Evolutionary conservation across 2,113 vertebrate species (phyloP).

Genomic region (Phylloscopus trochilus): DNA sequence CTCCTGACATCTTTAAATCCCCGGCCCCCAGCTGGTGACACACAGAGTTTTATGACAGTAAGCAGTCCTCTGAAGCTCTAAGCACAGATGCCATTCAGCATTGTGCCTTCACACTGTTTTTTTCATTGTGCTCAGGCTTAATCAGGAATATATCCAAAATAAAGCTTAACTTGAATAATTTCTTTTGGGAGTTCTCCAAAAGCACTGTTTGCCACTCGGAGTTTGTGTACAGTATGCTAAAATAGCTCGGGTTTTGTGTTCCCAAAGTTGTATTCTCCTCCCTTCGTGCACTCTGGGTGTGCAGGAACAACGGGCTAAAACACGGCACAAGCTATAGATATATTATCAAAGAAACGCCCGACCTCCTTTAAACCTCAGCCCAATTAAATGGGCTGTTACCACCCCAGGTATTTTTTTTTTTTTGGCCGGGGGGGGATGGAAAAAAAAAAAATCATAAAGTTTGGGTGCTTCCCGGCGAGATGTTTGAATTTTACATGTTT

Average conservation of each 20-base stretch:
- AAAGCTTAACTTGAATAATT: conserved; percentile 79
- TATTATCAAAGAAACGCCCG: conserved; percentile 16
- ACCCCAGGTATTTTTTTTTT: neutral
- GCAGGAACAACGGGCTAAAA: conserved; percentile 50
- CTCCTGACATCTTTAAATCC: conserved; percentile 85
- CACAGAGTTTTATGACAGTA: conserved; percentile 87
- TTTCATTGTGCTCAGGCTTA: conserved; percentile 84
- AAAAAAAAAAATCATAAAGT: neutral
- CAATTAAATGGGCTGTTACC: neutral
- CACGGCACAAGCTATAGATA: conserved; percentile 50
- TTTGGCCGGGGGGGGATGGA: rapidly evolving
- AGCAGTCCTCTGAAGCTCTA: conserved; percentile 85
- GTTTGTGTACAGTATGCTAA: conserved; percentile 74
- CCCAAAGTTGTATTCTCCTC: conserved; percentile 62
- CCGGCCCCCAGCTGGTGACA: conserved; percentile 89
- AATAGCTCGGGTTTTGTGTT: conserved; percentile 70
- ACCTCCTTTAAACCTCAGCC: neutral
- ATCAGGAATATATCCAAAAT: conserved; percentile 85
- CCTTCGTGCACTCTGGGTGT: neutral
- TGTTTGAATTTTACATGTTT: neutral
- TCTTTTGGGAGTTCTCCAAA: conserved; percentile 79
- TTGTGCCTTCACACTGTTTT: conserved; percentile 86
- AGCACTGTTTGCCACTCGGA: conserved; percentile 75
- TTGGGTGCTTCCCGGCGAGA: neutral
- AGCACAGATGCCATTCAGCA: conserved; percentile 88